Conservation (phyloP, 2,113 vertebrate genomes). For the Saguinus imperator region DNA sequence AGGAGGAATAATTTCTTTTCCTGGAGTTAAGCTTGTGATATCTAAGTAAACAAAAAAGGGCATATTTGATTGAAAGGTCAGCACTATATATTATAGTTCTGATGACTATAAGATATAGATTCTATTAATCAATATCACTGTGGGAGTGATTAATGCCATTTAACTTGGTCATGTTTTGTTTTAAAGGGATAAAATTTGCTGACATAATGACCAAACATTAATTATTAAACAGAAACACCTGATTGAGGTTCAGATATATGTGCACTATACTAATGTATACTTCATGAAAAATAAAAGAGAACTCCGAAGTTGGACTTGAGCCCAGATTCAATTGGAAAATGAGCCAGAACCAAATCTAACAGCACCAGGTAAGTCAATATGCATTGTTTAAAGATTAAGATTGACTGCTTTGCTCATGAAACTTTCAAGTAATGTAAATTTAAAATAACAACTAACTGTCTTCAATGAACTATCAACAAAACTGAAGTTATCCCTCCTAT, state of each 20-base stretch:
- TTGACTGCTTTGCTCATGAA: background rate
- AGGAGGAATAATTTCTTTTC: background rate
- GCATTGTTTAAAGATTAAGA: background rate
- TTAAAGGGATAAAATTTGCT: background rate
- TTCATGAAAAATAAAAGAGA: constrained; percentile 11
- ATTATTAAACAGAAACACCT: background rate
- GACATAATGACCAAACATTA: background rate
- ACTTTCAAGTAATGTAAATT: background rate
- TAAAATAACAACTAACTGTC: background rate
- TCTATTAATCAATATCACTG: background rate
- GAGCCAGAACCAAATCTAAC: background rate
- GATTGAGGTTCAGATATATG: background rate
- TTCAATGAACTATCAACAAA: background rate
- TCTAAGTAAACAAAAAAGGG: background rate
- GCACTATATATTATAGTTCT: background rate
- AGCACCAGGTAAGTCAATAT: background rate
- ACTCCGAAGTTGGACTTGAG: background rate
- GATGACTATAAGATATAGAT: background rate
- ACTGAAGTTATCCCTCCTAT: background rate
- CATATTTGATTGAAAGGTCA: background rate
- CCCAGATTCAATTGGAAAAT: background rate
- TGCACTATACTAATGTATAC: background rate
- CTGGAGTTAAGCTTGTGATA: background rate
- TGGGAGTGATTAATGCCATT: background rate
- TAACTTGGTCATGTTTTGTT: background rate